These are phyloP conservation scores for Camponotus vicinus DNA, from an alignment of 1,140 invertebrate genomes.

Conservation along the genomic window DNA sequence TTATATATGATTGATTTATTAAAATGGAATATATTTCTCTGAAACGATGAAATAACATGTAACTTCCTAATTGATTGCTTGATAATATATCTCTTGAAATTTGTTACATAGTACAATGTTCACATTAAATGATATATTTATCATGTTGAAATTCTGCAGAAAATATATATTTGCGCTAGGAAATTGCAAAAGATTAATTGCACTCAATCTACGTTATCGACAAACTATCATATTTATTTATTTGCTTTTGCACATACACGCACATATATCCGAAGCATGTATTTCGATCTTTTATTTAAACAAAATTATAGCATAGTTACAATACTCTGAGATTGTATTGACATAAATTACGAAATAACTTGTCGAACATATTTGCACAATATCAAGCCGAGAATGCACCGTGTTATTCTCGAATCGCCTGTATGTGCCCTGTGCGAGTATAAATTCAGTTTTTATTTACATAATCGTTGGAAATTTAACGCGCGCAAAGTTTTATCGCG, in stretches of 20 bases:
- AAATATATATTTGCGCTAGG: slow-evolving; percentile 3
- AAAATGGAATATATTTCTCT: neutral
- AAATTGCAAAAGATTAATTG: slow-evolving; percentile 14
- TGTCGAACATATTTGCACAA: slow-evolving; percentile 27
- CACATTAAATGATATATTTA: neutral
- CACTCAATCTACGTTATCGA: neutral
- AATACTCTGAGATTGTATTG: slow-evolving; percentile 41
- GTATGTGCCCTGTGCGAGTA: neutral
- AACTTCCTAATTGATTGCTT: neutral
- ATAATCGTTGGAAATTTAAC: slow-evolving; percentile 58
- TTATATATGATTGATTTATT: neutral
- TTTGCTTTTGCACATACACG: neutral
- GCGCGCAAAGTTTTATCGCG: slow-evolving; percentile 35
- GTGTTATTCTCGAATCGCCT: slow-evolving; percentile 12
- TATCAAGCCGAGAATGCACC: neutral
- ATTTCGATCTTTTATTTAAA: slow-evolving; percentile 29
- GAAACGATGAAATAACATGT: neutral
- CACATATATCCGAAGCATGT: neutral
- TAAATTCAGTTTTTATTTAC: slow-evolving; percentile 59
- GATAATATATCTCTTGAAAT: neutral
- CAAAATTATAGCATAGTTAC: slow-evolving; percentile 2
- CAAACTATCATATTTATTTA: neutral
- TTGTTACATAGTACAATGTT: neutral
- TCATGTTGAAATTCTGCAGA: slow-evolving; percentile 7
- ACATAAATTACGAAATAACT: slow-evolving; percentile 39